Evolutionary conservation across 2,888 invertebrate species (phyloP).

Genomic region (Mellilla xanthometata): DNA sequence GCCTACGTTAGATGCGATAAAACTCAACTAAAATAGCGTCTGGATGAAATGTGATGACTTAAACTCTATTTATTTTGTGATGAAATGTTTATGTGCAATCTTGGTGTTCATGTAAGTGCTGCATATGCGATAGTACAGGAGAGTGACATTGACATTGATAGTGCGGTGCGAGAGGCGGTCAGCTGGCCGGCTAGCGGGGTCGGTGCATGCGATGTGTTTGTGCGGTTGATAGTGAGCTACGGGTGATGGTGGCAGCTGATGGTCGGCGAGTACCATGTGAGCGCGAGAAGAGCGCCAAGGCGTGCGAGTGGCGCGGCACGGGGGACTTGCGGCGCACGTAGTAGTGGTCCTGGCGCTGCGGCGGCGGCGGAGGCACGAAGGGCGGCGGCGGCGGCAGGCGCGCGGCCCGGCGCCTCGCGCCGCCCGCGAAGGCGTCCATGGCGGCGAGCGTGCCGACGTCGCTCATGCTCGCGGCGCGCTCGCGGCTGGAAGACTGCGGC

Average conservation of each 20-base stretch:
- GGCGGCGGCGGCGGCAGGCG: slow-evolving; percentile 77
- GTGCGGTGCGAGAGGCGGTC: slow-evolving; percentile 39
- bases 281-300: slow-evolving; percentile 75
- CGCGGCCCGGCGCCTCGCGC: slow-evolving; percentile 74
- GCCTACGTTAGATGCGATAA: background rate
- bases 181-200: slow-evolving; percentile 28
- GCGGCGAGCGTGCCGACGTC: slow-evolving; percentile 81
- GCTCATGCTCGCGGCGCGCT: slow-evolving; percentile 79
- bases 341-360: slow-evolving; percentile 75
- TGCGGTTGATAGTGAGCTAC: no score
- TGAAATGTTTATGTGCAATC: background rate
- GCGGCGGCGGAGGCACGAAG: slow-evolving; percentile 75
- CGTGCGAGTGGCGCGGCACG: slow-evolving; percentile 65
- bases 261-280: slow-evolving; percentile 69
- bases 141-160: slow-evolving; percentile 65
- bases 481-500: slow-evolving; percentile 78
- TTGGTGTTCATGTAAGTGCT: slow-evolving; percentile 10
- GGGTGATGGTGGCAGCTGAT: slow-evolving; percentile 30
- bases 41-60: slow-evolving; percentile 7
- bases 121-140: slow-evolving; percentile 34
- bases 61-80: slow-evolving; percentile 6
- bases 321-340: slow-evolving; percentile 79
- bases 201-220: background rate
- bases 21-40: background rate
- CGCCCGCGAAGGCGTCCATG: slow-evolving; percentile 80